phyloP scores from a whole-genome alignment of 2,797 vertebrate genomes.

The Rousettus madagascariensis region DNA sequence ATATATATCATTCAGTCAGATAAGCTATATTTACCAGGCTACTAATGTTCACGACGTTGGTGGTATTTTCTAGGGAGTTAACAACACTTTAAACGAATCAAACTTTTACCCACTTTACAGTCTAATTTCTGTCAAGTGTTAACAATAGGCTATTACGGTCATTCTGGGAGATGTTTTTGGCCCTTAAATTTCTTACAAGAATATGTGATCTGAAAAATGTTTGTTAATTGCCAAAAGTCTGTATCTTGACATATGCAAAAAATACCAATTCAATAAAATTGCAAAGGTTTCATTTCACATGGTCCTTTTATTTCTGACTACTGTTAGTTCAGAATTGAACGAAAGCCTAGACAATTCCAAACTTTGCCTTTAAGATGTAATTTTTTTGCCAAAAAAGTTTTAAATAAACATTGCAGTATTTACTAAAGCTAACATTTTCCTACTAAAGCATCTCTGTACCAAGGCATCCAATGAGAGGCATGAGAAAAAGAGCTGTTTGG shows the following conservation, averaged over 20 bases:
- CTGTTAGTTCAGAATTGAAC: neutral
- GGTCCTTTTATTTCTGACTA: neutral
- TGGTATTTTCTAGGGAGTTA: neutral
- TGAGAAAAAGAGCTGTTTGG: neutral
- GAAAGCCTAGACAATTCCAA: neutral
- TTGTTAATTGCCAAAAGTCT: neutral
- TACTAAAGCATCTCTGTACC: neutral
- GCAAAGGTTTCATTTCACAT: neutral
- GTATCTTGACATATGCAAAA: neutral
- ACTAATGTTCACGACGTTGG: neutral
- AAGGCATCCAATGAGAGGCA: neutral
- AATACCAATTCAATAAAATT: neutral
- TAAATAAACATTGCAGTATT: neutral
- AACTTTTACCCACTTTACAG: neutral
- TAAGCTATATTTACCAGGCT: neutral
- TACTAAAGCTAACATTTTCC: neutral
- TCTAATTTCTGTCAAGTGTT: constrained; percentile 19
- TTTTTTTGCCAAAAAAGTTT: neutral
- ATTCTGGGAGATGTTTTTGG: neutral
- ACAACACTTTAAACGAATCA: neutral
- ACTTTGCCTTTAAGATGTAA: neutral
- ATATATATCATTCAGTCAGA: neutral
- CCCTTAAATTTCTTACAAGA: neutral
- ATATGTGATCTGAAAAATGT: neutral
- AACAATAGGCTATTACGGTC: neutral